A percentile compares a stretch with the other conserved stretches of the same genome.
Evolutionary conservation across 2,888 invertebrate genomes (phyloP).

Genomic region (Ommatoiulus sabulosus): DNA sequence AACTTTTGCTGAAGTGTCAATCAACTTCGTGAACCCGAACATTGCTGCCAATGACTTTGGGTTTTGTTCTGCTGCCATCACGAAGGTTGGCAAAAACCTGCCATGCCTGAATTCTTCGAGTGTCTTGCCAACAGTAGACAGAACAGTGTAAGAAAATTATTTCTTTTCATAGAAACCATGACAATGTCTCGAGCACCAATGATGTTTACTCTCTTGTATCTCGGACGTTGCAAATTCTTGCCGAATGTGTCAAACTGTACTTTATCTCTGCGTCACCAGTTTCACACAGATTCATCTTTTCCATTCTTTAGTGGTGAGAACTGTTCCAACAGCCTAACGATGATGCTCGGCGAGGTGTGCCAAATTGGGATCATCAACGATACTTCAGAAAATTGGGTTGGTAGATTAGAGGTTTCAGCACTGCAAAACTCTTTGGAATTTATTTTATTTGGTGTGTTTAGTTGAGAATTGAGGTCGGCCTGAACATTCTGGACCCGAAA

Average conservation of each 20-base stretch:
- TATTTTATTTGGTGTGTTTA: neutral
- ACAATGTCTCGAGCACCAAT: no score
- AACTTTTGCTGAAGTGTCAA: neutral
- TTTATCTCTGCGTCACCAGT: neutral
- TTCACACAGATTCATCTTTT: neutral
- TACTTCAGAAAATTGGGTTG: neutral
- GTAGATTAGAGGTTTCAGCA: neutral
- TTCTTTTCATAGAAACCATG: no score
- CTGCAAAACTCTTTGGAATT: neutral
- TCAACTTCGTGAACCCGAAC: conserved; percentile 49
- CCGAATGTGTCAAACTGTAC: no score
- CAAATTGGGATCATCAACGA: neutral
- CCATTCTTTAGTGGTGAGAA: neutral
- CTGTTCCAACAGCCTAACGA: conserved; percentile 48
- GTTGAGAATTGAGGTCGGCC: conserved; percentile 49
- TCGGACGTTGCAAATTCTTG: no score
- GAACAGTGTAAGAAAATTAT: neutral
- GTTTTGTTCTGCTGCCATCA: conserved; percentile 55
- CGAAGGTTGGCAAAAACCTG: conserved; percentile 52
- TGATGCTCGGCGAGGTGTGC: conserved; percentile 7
- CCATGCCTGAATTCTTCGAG: conserved; percentile 54
- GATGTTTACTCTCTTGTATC: no score
- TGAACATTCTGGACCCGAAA: conserved; percentile 23
- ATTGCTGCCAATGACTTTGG: conserved; percentile 44
- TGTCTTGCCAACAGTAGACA: neutral